Base-by-base conservation (phyloP, 2,797 vertebrate genomes). In the Odontamblyopus rebecca region DNA sequence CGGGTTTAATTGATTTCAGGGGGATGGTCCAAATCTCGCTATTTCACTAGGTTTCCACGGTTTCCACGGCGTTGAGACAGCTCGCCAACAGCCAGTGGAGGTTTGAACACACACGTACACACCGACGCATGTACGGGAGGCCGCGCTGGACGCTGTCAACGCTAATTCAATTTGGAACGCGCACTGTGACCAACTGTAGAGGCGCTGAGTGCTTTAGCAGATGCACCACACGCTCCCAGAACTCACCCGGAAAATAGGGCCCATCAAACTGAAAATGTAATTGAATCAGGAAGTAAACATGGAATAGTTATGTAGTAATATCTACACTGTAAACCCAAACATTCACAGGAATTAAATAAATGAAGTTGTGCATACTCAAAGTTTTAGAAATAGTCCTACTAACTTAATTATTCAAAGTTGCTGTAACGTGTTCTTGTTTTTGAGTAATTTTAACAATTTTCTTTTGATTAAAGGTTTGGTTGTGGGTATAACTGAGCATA, bases 121-220 rank as follows among this genome's bases (percentile, higher is more conserved):
- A 65, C 62, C 90, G 61, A 7, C 61, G 23, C 61, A 62, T 62
- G 61, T 79, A 94, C 93, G 86, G 93, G 86, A 80, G 91, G 93
- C 94, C 91, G 89, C 88, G 91, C 93, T 88, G 86, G 79, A 95
- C 81, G 90, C 93, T 96, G 94, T 95, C 94, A 96, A 94, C 93
- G 94, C 94, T 94, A 97, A 96, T 97, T 97, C 94, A 97, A 96
- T 97, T 96, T 96, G 95, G 93, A 94, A 92, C 90, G 90, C 92
- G 85, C 84, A 93, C 94, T 96, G 95, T 97, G 95, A 97, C 95
- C 94, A 95, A 96, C 86, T 88, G 84, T 79, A 71, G 89, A 72
- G 75, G 82, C 61, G 82, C 88, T 92, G 90, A 96, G 94, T 93
- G 90, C 82, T 94, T 96, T 94, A 95, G 93, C 95, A 96, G 94